Conservation (phyloP, 2,113 vertebrate species). For the Ovis canadensis region DNA sequence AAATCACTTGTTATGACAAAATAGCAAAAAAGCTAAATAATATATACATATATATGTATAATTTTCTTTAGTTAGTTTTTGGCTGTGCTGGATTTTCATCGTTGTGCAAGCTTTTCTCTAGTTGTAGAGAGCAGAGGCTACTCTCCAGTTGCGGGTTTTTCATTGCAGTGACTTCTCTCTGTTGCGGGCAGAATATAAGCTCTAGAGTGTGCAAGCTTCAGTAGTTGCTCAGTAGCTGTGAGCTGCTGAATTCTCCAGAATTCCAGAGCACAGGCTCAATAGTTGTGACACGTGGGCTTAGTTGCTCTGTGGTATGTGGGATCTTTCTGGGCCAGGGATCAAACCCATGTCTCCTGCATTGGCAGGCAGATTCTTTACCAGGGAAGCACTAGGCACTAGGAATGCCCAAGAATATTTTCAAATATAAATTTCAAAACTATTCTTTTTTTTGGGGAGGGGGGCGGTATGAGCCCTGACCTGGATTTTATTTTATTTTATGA, state of each 20-base stretch:
- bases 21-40: neutral
- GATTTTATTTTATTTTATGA: no score
- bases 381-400: neutral
- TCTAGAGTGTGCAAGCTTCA: neutral
- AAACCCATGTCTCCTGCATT: fast-evolving
- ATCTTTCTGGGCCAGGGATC: fast-evolving
- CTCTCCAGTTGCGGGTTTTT: neutral
- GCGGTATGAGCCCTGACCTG: no score
- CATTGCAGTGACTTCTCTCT: neutral
- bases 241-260: no score
- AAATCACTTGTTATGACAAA: neutral
- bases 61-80: neutral
- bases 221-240: neutral
- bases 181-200: fast-evolving
- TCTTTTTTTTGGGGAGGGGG: no score
- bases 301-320: neutral
- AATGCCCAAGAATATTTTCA: neutral
- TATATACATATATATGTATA: neutral
- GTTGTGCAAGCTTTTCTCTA: neutral
- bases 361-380: neutral
- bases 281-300: neutral
- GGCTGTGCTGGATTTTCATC: fast-evolving
- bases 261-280: neutral
- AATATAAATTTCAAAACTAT: neutral
- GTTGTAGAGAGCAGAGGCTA: neutral